Evolutionary conservation across 2,797 vertebrate genomes (phyloP).

Genomic region (Paguma larvata): DNA sequence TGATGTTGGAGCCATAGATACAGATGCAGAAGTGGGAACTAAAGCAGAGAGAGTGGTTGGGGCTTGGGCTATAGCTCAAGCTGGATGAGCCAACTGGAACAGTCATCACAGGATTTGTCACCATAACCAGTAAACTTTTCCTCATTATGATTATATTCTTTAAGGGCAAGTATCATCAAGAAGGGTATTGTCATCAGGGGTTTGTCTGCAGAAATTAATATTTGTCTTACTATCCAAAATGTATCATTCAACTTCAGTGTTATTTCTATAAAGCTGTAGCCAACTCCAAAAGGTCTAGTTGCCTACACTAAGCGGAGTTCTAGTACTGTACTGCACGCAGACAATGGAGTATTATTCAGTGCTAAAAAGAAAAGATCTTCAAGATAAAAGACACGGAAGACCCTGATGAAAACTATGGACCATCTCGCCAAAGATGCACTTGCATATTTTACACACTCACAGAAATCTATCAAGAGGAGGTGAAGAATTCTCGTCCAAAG

Average conservation of each 20-base stretch:
- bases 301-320: neutral
- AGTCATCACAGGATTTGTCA: neutral
- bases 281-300: neutral
- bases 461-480: neutral
- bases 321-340: neutral
- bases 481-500: neutral
- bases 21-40: neutral
- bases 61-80: neutral
- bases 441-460: neutral
- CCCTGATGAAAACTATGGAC: neutral
- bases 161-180: conserved; percentile 84
- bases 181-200: conserved; percentile 90
- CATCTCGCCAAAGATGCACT: neutral
- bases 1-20: neutral
- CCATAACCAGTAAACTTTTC: neutral
- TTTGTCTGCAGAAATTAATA: conserved; percentile 89
- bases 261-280: neutral
- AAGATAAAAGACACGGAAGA: neutral
- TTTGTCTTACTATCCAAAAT: neutral
- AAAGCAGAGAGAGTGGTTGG: neutral
- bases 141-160: conserved; percentile 89
- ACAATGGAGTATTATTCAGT: neutral
- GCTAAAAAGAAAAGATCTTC: neutral
- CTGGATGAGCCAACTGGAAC: neutral
- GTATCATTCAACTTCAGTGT: neutral